phyloP scores from a whole-genome alignment of 1,140 invertebrate species.

The Ostrea edulis region DNA sequence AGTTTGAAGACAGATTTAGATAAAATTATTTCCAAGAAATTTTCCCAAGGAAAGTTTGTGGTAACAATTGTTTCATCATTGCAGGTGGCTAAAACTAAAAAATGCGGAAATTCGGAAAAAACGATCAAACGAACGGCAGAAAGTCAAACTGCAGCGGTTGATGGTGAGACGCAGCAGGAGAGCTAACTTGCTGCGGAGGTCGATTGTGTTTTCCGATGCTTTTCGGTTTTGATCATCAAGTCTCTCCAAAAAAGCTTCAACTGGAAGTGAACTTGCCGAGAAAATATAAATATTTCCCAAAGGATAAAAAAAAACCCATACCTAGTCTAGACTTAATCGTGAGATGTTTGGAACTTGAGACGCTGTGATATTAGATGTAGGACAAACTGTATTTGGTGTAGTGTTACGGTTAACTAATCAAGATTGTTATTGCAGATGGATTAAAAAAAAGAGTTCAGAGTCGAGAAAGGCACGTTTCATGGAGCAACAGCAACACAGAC shows the following conservation, averaged over 20 bases:
- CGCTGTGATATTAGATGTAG: not conserved
- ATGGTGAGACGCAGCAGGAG: slow-evolving; percentile 65
- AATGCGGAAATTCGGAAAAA: slow-evolving; percentile 65
- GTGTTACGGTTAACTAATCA: slow-evolving; percentile 5
- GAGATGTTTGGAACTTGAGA: not conserved
- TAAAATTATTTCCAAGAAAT: not conserved
- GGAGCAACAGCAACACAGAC: slow-evolving; percentile 66
- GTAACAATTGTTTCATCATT: slow-evolving; percentile 40
- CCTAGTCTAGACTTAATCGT: not conserved
- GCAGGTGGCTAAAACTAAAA: slow-evolving; percentile 74
- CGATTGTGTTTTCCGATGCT: slow-evolving; percentile 70
- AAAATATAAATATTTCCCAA: not conserved
- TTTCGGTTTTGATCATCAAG: slow-evolving; percentile 58
- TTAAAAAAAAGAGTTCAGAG: slow-evolving; percentile 71
- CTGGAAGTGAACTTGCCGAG: not conserved
- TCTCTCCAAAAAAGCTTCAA: not conserved
- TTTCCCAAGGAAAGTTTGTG: not conserved
- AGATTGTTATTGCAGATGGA: slow-evolving; percentile 65
- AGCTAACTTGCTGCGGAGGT: slow-evolving; percentile 65
- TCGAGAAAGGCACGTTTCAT: slow-evolving; percentile 56
- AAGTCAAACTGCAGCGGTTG: slow-evolving; percentile 63
- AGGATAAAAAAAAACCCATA: not conserved
- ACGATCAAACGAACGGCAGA: slow-evolving; percentile 63
- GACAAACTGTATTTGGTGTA: not conserved
- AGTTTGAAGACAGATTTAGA: not conserved